Base-by-base conservation (phyloP, 2,888 invertebrate species). In the Callinectes sapidus region DNA sequence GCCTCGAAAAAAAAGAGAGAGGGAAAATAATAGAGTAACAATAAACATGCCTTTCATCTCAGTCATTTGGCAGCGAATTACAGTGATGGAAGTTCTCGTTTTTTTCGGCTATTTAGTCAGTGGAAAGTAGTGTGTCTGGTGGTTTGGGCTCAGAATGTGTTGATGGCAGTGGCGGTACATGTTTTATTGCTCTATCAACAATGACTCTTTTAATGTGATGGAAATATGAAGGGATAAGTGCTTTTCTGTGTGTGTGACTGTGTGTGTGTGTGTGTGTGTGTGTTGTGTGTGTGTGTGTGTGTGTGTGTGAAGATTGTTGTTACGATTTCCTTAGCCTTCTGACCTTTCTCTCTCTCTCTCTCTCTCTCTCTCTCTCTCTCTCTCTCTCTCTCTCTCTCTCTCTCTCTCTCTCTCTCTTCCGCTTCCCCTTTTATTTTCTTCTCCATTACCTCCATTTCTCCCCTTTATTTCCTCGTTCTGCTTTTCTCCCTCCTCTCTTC, bases 261-360 rank as follows among this genome's bases (percentile, higher is more conserved):
- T 71, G 71, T 71, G 71, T 71, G 71, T 71, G 71, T 71, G 71
- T 71, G 71, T 71, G 66, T 66, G 66, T 66, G 66, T 66, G 66
- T 66, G 66, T 66, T 5, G 28, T 71, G 71, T 71, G 28, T 10
- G 13, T n/a, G 61, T 71, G 71, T 71, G 71, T 71, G 28, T 71
- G 8, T 5, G 28, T 71, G 71, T 71, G 28, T 10, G 13, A 13
- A n/a, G 13, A 28, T n/a, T 23, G 13, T 23, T 71, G 71, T 71
- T 71, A 71, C 71, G 71, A 71, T 71, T 71, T n/a, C 28, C 71
- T 71, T 71, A 71, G 71, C 42, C 35, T 87, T n/a, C 35, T 87
- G 39, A 39, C 87, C 39, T 87, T 42, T 87, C 87, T 87, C 87
- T 87, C 87, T 87, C 87, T 87, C 87, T 86, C 18, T 86, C 39